Percentiles rank a stretch among this genome's conserved stretches.
Conservation (phyloP, 2,113 vertebrate species). For the Sapajus apella region DNA sequence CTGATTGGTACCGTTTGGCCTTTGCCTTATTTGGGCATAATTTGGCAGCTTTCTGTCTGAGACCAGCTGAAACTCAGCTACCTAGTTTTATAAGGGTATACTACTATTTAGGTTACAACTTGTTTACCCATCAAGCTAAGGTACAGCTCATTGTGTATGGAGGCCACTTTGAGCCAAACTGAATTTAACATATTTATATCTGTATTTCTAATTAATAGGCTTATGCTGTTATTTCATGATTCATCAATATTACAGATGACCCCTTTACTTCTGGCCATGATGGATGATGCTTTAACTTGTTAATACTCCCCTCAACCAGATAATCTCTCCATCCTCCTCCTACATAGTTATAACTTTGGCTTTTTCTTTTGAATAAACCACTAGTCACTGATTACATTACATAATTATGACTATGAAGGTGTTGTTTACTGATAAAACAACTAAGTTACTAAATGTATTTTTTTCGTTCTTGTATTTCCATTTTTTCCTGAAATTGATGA, state of each 20-base stretch:
- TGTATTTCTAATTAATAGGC: neutral
- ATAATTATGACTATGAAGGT: neutral
- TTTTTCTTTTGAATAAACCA: neutral
- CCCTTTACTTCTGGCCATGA: neutral
- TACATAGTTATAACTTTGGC: neutral
- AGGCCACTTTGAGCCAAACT: neutral
- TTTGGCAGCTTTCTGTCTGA: neutral
- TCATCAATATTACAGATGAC: neutral
- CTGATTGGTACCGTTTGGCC: neutral
- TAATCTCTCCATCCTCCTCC: neutral
- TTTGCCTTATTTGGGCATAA: neutral
- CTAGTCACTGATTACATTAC: neutral
- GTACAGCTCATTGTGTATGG: neutral
- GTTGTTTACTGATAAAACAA: neutral
- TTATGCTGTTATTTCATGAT: neutral
- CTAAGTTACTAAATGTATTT: neutral
- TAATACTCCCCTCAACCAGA: neutral
- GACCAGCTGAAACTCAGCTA: neutral
- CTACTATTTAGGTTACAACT: neutral
- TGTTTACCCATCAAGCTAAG: neutral
- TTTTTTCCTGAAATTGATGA: neutral
- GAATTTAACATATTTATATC: neutral
- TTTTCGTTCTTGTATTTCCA: neutral
- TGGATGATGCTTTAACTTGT: neutral
- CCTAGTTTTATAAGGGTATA: neutral